A percentile compares a stretch with the other conserved stretches of the same genome.
These are phyloP conservation scores for Cerceris rybyensis DNA, from an alignment of 2,888 invertebrate species.

Conservation along the genomic window DNA sequence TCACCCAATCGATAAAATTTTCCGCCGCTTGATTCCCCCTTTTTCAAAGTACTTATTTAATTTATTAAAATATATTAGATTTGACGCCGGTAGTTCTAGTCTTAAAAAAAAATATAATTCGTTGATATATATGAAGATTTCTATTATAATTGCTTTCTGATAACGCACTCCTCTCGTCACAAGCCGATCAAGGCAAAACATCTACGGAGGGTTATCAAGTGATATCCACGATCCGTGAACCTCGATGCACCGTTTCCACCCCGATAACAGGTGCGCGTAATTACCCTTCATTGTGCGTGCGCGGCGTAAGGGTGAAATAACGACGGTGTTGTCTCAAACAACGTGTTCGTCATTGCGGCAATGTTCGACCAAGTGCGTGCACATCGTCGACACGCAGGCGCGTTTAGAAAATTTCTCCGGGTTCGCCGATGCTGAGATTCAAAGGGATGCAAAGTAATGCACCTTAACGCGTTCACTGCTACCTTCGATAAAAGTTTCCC, in stretches of 20 bases:
- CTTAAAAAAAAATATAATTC: too few species aligned
- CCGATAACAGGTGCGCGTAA: conserved; percentile 38
- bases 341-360: conserved; percentile 16
- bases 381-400: conserved; percentile 40
- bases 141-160: too few species aligned
- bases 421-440: conserved; percentile 16
- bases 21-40: too few species aligned
- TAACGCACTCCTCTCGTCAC: not conserved
- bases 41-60: too few species aligned
- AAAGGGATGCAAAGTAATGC: conserved; percentile 5
- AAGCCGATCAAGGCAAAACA: conserved; percentile 23
- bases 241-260: conserved; percentile 38
- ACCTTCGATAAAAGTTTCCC: too few species aligned
- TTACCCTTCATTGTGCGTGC: conserved; percentile 38
- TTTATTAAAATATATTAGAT: too few species aligned
- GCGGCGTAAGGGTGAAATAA: conserved; percentile 42
- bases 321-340: conserved; percentile 45
- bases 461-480: not conserved
- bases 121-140: too few species aligned
- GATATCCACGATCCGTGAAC: conserved; percentile 26
- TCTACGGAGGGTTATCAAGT: conserved; percentile 22
- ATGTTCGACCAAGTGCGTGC: conserved; percentile 51
- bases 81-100: too few species aligned
- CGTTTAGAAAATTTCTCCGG: conserved; percentile 46
- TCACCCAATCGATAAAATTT: too few species aligned